Base-by-base conservation (phyloP, 2,888 invertebrate species). In the Rapana venosa region DNA sequence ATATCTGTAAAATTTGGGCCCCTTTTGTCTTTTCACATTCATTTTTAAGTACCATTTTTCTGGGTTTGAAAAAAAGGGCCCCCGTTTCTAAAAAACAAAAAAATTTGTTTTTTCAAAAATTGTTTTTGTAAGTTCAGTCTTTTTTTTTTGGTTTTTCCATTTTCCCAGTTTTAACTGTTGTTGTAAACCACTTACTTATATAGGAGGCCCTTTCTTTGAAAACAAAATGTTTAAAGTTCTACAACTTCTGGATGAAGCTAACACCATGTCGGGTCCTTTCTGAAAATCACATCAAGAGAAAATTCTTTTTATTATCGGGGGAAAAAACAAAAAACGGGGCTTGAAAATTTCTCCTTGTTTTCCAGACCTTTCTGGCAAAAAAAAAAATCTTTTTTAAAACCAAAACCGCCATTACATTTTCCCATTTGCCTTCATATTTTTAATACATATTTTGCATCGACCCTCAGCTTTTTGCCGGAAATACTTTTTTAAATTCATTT, bases 21-120 rank as follows among this genome's bases (percentile, higher is more conserved):
- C n/a, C 86, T 15, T 17, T 30, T 86, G 56, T 61, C 13, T 58
- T 8, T 22, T 15, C 32, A 30, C 1, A 17, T 8, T n/a, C 58
- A 26, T 61, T 58, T n/a, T 17, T n/a, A 58, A 22, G 13, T 22
- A n/a, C 61, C 86, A 58, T 61, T 58, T 86, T 86, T 86, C 58
- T 15, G 20, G 22, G 22, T n/a, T n/a, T 47, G 26, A n/a, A 26
- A 35, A 30, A 86, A 17, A n/a, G n/a, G n/a, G n/a, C 86, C 58
- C 26, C 86, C 56, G n/a, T n/a, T 61, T 56, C 58, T 58, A 58
- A n/a, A 86, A 58, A 22, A 86, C 86, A 86, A 86, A 17, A 2
- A 83, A 58, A 32, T 58, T 86, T 58, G 86, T n/a, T 30, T 86
- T 86, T 8, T 56, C 61, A 26, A 58, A 32, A 30, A 58, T 61